A percentile compares a stretch with the other conserved stretches of the same genome.
These are phyloP conservation scores for Agonopterix alstromeriana DNA, from an alignment of 2,888 invertebrate species.

Conservation along the genomic window DNA sequence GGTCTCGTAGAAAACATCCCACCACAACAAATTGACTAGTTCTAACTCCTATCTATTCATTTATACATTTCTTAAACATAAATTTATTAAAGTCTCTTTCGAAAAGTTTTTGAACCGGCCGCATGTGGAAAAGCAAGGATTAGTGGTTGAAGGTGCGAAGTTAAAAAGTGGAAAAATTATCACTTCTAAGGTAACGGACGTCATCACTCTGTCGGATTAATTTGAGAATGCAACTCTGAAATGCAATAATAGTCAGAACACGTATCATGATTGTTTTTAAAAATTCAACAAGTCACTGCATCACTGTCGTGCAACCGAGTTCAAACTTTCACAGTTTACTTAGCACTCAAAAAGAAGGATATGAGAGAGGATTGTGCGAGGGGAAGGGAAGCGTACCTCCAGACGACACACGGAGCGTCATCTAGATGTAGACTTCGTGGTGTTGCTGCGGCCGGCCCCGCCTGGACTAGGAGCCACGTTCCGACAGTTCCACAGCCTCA, in stretches of 20 bases:
- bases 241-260: constrained; percentile 15
- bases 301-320: constrained; percentile 57
- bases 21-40: constrained; percentile 74
- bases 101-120: constrained; percentile 65
- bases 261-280: background rate
- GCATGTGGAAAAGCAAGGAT: constrained; percentile 46
- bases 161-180: constrained; percentile 30
- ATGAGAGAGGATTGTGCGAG: constrained; percentile 25
- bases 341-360: constrained; percentile 32
- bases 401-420: constrained; percentile 21
- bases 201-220: constrained; percentile 35
- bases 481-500: constrained; percentile 57
- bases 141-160: constrained; percentile 25
- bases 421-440: constrained; percentile 71
- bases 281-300: constrained; percentile 21
- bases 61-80: constrained; percentile 45
- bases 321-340: constrained; percentile 51
- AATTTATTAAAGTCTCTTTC: constrained; percentile 64
- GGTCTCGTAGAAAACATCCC: constrained; percentile 67
- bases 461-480: constrained; percentile 71
- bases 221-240: constrained; percentile 35
- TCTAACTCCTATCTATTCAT: constrained; percentile 66
- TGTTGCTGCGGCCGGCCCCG: constrained; percentile 72
- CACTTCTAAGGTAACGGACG: constrained; percentile 30
- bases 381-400: constrained; percentile 19